A percentile compares a stretch with the other conserved stretches of the same genome.
phyloP scores from a whole-genome alignment of 2,888 invertebrate genomes.

The Molorchus minor region DNA sequence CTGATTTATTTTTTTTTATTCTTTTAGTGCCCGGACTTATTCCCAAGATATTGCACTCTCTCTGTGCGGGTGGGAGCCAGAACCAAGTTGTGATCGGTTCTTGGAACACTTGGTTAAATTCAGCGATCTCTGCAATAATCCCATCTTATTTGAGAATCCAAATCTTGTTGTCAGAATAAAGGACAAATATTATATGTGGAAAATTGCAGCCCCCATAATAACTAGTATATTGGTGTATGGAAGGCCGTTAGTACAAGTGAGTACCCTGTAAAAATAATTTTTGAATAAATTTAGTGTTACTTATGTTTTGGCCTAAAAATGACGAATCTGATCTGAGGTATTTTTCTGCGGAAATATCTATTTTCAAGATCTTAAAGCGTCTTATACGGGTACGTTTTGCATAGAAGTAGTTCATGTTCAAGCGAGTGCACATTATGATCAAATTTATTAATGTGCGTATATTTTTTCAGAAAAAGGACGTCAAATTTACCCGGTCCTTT shows the following conservation, averaged over 20 bases:
- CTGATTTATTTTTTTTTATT: too few relatives aligned
- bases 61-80: conserved; percentile 75
- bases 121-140: conserved; percentile 74
- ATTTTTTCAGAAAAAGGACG: too few relatives aligned
- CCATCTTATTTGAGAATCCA: conserved; percentile 78
- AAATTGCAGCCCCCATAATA: conserved; percentile 89
- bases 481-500: too few relatives aligned
- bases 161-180: conserved; percentile 87
- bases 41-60: conserved; percentile 77
- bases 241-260: conserved; percentile 81
- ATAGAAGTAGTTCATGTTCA: too few relatives aligned
- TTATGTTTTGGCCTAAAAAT: too few relatives aligned
- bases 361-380: too few relatives aligned
- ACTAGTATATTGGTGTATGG: conserved; percentile 88
- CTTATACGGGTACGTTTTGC: too few relatives aligned
- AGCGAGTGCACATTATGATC: too few relatives aligned
- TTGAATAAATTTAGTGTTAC: too few relatives aligned
- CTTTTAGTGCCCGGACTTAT: conserved; percentile 58
- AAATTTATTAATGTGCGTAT: too few relatives aligned
- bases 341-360: too few relatives aligned
- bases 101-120: conserved; percentile 68
- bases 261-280: conserved; percentile 42
- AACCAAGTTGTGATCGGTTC: conserved; percentile 66
- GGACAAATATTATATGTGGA: conserved; percentile 91
- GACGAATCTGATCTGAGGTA: too few relatives aligned